Percentiles rank a stretch among this genome's conserved stretches.
phyloP scores from a whole-genome alignment of 2,113 vertebrate genomes.

The Cyprinodon tularosa region DNA sequence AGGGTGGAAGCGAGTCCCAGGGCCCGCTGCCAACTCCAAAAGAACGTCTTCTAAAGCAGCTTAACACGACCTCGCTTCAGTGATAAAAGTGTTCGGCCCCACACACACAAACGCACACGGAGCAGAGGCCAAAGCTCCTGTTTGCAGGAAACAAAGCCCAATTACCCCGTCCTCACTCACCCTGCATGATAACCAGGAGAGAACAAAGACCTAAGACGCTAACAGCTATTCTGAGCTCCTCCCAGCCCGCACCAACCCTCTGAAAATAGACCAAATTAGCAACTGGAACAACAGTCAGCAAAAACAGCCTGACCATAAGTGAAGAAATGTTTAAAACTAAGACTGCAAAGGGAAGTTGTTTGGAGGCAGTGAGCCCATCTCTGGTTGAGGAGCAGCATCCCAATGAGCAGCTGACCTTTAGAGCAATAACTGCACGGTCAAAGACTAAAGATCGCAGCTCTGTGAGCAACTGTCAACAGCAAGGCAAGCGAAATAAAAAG shows the following conservation, averaged over 20 bases:
- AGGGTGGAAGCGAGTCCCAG: conserved; percentile 38
- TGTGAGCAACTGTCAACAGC: conserved; percentile 18
- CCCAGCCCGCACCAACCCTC: neutral
- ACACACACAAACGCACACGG: neutral
- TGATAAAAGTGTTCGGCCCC: conserved; percentile 6
- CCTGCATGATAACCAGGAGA: conserved; percentile 11
- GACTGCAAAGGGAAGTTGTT: neutral
- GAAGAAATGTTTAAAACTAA: neutral
- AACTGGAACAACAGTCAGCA: neutral
- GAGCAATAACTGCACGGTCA: conserved; percentile 27
- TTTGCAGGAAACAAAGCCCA: conserved; percentile 60
- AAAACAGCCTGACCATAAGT: neutral
- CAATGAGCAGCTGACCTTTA: conserved; percentile 39
- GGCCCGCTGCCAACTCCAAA: neutral
- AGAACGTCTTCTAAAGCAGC: conserved; percentile 14
- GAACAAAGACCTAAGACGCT: conserved; percentile 26
- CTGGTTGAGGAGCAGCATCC: conserved; percentile 19
- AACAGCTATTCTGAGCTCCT: neutral
- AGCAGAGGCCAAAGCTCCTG: conserved; percentile 17
- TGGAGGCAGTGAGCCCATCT: conserved; percentile 3
- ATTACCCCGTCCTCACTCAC: conserved; percentile 51
- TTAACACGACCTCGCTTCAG: conserved; percentile 14
- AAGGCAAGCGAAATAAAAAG: neutral
- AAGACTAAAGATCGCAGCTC: conserved; percentile 12
- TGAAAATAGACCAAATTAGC: conserved; percentile 1